A percentile compares a stretch with the other conserved stretches of the same genome.
Evolutionary conservation across 2,797 vertebrate genomes (phyloP).

Genomic region (Mycteria americana): DNA sequence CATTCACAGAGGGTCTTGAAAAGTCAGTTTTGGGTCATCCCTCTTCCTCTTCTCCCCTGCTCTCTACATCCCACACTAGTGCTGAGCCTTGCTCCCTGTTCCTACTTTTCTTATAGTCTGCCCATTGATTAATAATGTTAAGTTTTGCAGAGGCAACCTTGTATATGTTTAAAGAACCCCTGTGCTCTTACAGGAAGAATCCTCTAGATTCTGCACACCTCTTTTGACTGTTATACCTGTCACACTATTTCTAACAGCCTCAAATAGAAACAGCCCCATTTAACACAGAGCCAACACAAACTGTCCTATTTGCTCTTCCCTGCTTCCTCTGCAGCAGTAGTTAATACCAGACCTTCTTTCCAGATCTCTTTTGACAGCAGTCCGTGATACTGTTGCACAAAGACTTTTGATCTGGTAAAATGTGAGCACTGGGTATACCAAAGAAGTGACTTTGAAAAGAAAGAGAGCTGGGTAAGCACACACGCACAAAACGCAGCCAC

Average conservation of each 20-base stretch:
- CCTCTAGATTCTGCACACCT: neutral
- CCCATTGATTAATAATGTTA: neutral
- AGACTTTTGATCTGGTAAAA: neutral
- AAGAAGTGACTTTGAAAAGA: neutral
- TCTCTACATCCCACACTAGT: neutral
- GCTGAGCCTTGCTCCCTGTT: neutral
- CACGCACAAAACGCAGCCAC: neutral
- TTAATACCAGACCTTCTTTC: neutral
- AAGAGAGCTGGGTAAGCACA: neutral
- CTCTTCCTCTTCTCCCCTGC: neutral
- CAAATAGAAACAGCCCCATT: neutral
- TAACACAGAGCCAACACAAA: neutral
- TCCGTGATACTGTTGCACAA: neutral
- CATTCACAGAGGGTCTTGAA: neutral
- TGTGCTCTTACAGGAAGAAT: neutral
- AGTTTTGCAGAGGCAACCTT: neutral
- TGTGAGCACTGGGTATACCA: neutral
- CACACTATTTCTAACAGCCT: neutral
- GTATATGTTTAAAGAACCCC: neutral
- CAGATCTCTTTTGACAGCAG: neutral
- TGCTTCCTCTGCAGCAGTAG: neutral
- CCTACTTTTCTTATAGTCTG: neutral
- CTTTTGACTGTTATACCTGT: neutral
- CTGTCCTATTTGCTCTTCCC: neutral
- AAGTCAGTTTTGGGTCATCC: neutral